Conservation (phyloP, 1,140 invertebrate species). For the Leptinotarsa lineolata region DNA sequence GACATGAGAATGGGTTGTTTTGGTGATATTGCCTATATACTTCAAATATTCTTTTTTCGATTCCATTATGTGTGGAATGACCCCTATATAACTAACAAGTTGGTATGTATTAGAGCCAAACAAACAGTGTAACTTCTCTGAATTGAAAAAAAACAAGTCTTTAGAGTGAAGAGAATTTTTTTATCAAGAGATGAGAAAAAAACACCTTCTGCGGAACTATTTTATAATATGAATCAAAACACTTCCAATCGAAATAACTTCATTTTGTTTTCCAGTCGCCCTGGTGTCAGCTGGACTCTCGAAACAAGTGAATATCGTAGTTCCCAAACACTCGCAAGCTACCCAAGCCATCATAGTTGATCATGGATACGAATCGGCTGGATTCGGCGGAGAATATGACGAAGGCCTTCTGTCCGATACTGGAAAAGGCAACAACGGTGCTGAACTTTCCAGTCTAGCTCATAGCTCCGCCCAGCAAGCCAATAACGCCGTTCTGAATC, state of each 20-base stretch:
- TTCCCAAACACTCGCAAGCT: conserved; percentile 26
- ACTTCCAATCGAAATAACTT: too few relatives aligned
- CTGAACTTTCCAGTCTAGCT: conserved; percentile 43
- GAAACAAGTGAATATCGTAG: conserved; percentile 26
- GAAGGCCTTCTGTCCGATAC: conserved; percentile 17
- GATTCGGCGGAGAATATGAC: conserved; percentile 28
- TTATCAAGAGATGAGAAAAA: too few relatives aligned
- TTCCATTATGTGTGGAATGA: too few relatives aligned
- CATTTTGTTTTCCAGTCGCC: conserved; percentile 15
- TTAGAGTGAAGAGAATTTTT: too few relatives aligned
- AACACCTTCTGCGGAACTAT: not conserved
- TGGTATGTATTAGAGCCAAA: too few relatives aligned
- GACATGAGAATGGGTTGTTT: too few relatives aligned
- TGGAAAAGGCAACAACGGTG: conserved; percentile 36
- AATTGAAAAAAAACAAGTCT: too few relatives aligned
- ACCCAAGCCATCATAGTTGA: conserved; percentile 4
- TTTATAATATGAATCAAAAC: not conserved
- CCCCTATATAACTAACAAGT: too few relatives aligned
- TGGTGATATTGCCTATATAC: too few relatives aligned
- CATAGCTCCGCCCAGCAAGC: conserved; percentile 45
- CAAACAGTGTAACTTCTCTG: too few relatives aligned
- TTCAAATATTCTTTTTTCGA: too few relatives aligned
- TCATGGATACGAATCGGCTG: conserved; percentile 21
- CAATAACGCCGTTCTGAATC: conserved; percentile 42
- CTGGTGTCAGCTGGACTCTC: conserved; percentile 25